phyloP scores from a whole-genome alignment of 2,888 invertebrate species.

The Tricholauxania praeusta region DNA sequence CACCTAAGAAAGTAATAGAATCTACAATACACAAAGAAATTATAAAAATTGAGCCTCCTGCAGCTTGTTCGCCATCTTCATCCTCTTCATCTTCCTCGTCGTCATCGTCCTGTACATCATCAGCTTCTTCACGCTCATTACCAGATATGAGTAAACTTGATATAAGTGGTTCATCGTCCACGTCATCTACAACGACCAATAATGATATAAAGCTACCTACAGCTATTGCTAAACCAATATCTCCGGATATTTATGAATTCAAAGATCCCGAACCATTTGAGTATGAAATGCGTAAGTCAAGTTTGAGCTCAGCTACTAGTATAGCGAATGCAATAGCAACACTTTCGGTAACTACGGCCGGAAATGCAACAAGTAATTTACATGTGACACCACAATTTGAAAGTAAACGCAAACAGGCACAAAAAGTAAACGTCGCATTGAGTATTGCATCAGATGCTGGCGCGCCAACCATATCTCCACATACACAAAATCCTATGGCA shows the following conservation, averaged over 20 bases:
- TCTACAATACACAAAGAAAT: conserved; percentile 55
- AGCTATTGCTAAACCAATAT: conserved; percentile 44
- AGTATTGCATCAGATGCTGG: conserved; percentile 36
- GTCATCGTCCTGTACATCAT: conserved; percentile 49
- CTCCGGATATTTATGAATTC: conserved; percentile 84
- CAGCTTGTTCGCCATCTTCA: conserved; percentile 55
- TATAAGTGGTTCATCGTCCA: conserved; percentile 55
- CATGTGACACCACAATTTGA: conserved; percentile 37
- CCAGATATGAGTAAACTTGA: conserved; percentile 64
- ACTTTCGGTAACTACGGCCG: conserved; percentile 5
- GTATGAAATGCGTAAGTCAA: conserved; percentile 76
- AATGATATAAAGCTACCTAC: conserved; percentile 49
- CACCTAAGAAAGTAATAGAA: conserved; percentile 53
- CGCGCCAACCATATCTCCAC: conserved; percentile 8
- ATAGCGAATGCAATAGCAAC: conserved; percentile 41
- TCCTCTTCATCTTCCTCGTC: conserved; percentile 59
- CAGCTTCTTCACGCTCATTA: conserved; percentile 53
- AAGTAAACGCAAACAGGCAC: conserved; percentile 41
- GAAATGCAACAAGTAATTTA: not conserved
- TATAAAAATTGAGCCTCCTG: conserved; percentile 56
- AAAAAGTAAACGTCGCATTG: conserved; percentile 36
- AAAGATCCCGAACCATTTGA: conserved; percentile 92
- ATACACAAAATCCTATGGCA: conserved; percentile 42
- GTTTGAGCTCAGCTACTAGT: conserved; percentile 46
- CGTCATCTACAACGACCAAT: conserved; percentile 28